A percentile compares a stretch with the other conserved stretches of the same genome.
Evolutionary conservation across 2,797 vertebrate genomes (phyloP).

Genomic region (Pangasius sanitwongsei): DNA sequence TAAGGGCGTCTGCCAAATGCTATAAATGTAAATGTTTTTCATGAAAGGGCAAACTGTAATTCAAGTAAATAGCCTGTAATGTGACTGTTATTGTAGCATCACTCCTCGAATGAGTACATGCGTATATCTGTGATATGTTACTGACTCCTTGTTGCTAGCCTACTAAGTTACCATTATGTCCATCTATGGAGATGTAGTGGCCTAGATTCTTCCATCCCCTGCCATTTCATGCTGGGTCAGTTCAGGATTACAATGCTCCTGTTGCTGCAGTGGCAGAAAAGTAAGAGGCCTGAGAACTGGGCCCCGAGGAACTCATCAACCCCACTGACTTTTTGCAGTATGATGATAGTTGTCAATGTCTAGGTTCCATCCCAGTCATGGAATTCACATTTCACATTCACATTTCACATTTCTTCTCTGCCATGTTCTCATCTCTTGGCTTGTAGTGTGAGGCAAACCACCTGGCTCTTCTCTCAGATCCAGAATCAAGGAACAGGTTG

Average conservation of each 20-base stretch:
- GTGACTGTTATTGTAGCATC: neutral
- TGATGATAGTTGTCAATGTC: neutral
- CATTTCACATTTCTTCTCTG: neutral
- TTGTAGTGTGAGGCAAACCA: neutral
- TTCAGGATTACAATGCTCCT: neutral
- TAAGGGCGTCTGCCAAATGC: no score
- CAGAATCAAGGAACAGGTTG: conserved; percentile 20
- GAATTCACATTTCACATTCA: no score
- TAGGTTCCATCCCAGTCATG: neutral
- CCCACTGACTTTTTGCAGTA: neutral
- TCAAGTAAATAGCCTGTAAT: neutral
- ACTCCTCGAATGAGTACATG: neutral
- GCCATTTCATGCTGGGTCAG: neutral
- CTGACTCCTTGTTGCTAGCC: neutral
- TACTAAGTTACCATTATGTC: neutral
- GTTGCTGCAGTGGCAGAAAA: neutral
- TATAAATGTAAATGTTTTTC: no score
- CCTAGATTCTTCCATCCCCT: neutral
- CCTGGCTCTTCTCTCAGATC: conserved; percentile 5
- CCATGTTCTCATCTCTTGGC: neutral
- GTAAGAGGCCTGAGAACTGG: neutral
- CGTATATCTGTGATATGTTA: neutral
- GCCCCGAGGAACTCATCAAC: neutral
- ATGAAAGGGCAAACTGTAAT: neutral
- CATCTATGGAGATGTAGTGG: neutral